Evolutionary conservation across 2,113 vertebrate genomes (phyloP).

Genomic region (Mastomys natalensis): DNA sequence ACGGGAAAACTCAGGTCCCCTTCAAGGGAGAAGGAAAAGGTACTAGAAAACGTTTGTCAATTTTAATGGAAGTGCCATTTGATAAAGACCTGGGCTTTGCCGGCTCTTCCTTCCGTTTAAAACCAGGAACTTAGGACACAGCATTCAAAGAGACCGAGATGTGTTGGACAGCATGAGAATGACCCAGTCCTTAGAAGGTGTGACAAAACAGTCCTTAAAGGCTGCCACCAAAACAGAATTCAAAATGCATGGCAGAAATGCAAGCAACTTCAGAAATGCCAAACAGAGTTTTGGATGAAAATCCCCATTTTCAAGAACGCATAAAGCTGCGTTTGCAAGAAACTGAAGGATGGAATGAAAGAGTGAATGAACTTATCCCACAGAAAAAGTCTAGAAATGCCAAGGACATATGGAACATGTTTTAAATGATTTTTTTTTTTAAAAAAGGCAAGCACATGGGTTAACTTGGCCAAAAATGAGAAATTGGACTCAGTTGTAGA

Average conservation of each 20-base stretch:
- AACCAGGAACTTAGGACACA: not conserved
- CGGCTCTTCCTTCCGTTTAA: not conserved
- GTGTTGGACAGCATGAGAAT: not conserved
- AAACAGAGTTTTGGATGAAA: conserved; percentile 19
- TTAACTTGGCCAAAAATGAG: not conserved
- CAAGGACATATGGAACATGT: not conserved
- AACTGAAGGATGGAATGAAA: not conserved
- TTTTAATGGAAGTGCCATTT: not conserved
- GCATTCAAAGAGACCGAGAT: not conserved
- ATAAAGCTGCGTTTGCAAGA: not conserved
- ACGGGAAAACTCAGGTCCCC: not conserved
- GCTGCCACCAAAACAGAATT: conserved; percentile 16
- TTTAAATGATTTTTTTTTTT: not conserved
- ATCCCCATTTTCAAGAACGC: not conserved
- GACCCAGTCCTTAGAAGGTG: not conserved
- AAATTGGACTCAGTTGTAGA: not conserved
- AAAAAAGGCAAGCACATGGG: not conserved
- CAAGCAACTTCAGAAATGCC: not conserved
- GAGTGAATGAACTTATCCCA: not conserved
- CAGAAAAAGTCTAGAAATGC: not conserved
- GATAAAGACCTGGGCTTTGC: not conserved
- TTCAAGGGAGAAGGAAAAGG: not conserved
- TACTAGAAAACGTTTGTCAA: not conserved
- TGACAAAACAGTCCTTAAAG: too few relatives aligned
- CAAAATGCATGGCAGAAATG: not conserved